Conservation (phyloP, 2,888 invertebrate species). For the Syrphus vitripennis region DNA sequence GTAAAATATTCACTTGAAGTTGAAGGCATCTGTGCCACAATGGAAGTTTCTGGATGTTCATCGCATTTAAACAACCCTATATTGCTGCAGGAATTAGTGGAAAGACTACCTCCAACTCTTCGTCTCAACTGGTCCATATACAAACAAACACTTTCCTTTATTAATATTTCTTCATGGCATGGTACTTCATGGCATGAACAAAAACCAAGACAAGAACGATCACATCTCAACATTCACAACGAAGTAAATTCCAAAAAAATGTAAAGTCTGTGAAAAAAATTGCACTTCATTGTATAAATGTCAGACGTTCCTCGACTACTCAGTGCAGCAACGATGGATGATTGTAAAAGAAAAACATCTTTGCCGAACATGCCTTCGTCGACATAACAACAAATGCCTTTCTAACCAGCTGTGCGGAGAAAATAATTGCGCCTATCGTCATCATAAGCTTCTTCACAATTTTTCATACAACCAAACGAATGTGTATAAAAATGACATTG, state of each 20-base stretch:
- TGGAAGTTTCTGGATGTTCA: constrained; percentile 12
- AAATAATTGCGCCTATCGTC: background rate
- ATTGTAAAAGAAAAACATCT: constrained; percentile 21
- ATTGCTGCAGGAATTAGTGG: constrained; percentile 5
- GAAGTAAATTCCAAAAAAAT: background rate
- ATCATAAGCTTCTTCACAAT: constrained; percentile 23
- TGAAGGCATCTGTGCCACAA: constrained; percentile 10
- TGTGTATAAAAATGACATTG: background rate
- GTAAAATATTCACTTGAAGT: constrained; percentile 11
- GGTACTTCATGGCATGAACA: background rate
- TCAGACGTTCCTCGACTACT: background rate
- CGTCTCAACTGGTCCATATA: constrained; percentile 4
- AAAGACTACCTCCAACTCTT: background rate
- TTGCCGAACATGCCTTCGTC: constrained; percentile 1
- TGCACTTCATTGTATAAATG: constrained; percentile 5
- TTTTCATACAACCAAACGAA: background rate
- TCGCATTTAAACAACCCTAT: constrained; percentile 27
- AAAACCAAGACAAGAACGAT: background rate
- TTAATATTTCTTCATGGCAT: background rate
- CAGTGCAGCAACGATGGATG: constrained; percentile 6
- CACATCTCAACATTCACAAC: constrained; percentile 12
- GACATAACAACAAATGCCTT: constrained; percentile 1
- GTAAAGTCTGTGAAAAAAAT: constrained; percentile 6
- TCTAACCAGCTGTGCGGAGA: constrained; percentile 24
- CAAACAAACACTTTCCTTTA: background rate